Evolutionary conservation across 2,113 vertebrate genomes (phyloP), one percentile per base, ranked within the genome.

Genomic region (Pollachius pollachius): DNA sequence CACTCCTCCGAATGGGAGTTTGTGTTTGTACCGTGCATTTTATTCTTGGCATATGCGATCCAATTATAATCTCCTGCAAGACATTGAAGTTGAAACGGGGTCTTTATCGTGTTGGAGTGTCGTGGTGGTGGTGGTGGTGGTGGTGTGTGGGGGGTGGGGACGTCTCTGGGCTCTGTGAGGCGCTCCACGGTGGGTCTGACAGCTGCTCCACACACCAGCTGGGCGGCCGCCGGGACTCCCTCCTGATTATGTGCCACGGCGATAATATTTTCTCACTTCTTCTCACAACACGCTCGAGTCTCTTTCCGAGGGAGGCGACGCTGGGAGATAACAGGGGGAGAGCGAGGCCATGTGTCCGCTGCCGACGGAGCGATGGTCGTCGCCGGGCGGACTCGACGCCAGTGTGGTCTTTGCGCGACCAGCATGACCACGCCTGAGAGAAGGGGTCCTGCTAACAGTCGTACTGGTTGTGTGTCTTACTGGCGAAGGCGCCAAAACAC

Each of bases 121-220:
- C 8, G 3, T 3, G 16, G n/a, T 5, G n/a, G 54, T 2, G 54
- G 74, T 1, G 23, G 23, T n/a, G 37, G 11, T 1, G 37, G 48
- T 1, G 3, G 15, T 1, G 17, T 3, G 17, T 4, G 2, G 54
- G 3, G 15, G 16, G n/a, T 5, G n/a, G 54, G 2, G 54, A 73
- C 73, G 61, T 59, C 72, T 67, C 68, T 60, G 15, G 21, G 27
- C 56, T 71, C 68, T 72, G 67, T 15, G 62, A 48, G 62, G 21
- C 0, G 23, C 76, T 69, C 73, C 74, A 71, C 76, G 62, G 85
- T 68, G 52, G 85, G 80, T 82, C 74, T 78, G 48, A 82, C 88
- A 89, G 89, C 88, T 91, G 87, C 73, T 81, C 52, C 66, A 85
- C 74, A 68, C 79, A 81, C 79, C 80, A 87, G 75, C 75, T 80